phyloP scores from a whole-genome alignment of 2,113 vertebrate species.

The Hemibagrus wyckioides region DNA sequence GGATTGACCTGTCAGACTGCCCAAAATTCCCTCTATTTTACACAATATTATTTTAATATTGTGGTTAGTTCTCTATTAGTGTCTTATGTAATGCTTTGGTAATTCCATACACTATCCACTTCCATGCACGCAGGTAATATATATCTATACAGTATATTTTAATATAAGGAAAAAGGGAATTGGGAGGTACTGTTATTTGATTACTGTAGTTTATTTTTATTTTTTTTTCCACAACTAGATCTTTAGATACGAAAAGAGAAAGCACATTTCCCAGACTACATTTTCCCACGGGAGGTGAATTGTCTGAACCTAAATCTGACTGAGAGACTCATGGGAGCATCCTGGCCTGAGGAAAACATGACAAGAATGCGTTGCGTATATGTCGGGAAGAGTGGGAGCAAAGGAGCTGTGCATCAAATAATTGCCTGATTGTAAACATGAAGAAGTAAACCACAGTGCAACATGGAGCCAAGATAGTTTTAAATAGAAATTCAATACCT shows the following conservation, averaged over 20 bases:
- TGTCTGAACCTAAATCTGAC: conserved; percentile 46
- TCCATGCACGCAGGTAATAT: background rate
- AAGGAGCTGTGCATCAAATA: conserved; percentile 37
- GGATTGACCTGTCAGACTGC: background rate
- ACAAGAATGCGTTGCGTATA: conserved; percentile 59
- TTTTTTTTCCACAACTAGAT: conserved; percentile 35
- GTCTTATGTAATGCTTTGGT: too few species aligned
- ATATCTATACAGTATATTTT: background rate
- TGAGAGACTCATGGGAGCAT: conserved; percentile 59
- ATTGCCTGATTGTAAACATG: conserved; percentile 17
- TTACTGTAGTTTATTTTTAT: conserved; percentile 5
- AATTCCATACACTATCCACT: background rate
- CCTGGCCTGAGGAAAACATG: conserved; percentile 60
- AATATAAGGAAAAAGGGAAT: background rate
- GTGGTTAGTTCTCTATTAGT: background rate
- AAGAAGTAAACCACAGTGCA: background rate
- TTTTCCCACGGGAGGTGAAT: conserved; percentile 48
- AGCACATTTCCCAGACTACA: conserved; percentile 44
- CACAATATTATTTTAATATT: background rate
- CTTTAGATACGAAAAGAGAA: conserved; percentile 33
- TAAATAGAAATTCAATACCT: background rate
- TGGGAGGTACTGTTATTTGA: conserved; percentile 11
- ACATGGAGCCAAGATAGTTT: background rate
- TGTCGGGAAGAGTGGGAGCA: conserved; percentile 24
- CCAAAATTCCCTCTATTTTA: background rate